Conservation (phyloP, 2,797 vertebrate species). For the Scolopax bukidnonensis region DNA sequence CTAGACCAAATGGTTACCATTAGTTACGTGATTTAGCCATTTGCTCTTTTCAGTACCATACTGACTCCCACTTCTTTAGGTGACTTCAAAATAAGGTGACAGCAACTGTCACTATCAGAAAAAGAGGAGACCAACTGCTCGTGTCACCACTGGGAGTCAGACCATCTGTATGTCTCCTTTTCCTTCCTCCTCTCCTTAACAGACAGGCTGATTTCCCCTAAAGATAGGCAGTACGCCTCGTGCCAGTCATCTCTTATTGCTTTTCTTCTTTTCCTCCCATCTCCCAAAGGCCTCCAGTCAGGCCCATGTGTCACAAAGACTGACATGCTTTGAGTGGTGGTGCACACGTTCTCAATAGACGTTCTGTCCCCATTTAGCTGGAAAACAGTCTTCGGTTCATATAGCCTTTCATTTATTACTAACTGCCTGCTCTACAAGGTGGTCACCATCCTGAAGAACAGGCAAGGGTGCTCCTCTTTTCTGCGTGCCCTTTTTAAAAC, state of each 20-base stretch:
- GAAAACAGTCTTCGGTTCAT: background rate
- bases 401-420: background rate
- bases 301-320: background rate
- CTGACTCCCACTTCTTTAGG: background rate
- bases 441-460: background rate
- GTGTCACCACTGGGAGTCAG: constrained; percentile 6
- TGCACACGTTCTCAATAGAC: background rate
- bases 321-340: background rate
- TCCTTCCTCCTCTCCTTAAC: background rate
- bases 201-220: background rate
- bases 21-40: background rate
- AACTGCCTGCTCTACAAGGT: background rate
- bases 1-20: background rate
- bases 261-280: background rate
- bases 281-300: background rate
- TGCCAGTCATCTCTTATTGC: background rate
- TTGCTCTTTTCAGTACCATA: background rate
- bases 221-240: fast-evolving
- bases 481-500: background rate
- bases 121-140: constrained; percentile 5
- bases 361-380: background rate
- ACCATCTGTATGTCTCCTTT: constrained; percentile 18
- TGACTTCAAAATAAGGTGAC: background rate
- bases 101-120: background rate
- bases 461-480: background rate